Percentiles rank a stretch among this genome's conserved stretches.
Conservation (phyloP, 1,140 invertebrate genomes). For the Halyomorpha halys region DNA sequence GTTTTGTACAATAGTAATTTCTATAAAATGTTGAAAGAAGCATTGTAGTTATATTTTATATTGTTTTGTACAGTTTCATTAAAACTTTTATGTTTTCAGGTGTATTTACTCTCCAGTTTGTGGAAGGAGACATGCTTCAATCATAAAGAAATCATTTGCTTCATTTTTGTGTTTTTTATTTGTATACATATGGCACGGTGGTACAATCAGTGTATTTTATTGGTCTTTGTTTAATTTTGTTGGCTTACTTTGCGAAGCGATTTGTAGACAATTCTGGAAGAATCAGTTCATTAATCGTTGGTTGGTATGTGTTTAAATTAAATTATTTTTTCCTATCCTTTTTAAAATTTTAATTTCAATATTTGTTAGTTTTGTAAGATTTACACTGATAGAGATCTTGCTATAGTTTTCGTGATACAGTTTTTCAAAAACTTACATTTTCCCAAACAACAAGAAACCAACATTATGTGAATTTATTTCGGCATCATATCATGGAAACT, state of each 20-base stretch:
- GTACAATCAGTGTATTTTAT: conserved; percentile 60
- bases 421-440: too few relatives aligned
- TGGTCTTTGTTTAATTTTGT: conserved; percentile 77
- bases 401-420: too few relatives aligned
- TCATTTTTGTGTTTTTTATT: conserved; percentile 73
- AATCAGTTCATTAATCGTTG: conserved; percentile 34
- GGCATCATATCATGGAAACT: too few relatives aligned
- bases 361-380: too few relatives aligned
- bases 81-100: conserved; percentile 40
- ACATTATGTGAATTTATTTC: too few relatives aligned
- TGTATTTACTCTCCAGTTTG: conserved; percentile 74
- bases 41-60: too few relatives aligned
- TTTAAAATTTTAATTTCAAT: too few relatives aligned
- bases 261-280: conserved; percentile 41
- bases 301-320: background rate
- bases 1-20: too few relatives aligned
- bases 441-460: too few relatives aligned
- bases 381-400: too few relatives aligned
- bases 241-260: conserved; percentile 59
- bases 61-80: too few relatives aligned
- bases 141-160: conserved; percentile 51
- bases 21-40: too few relatives aligned
- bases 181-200: conserved; percentile 84
- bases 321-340: background rate
- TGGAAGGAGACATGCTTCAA: conserved; percentile 38